Base-by-base conservation (phyloP, 2,113 vertebrate genomes). In the Todiramphus saurophagus region DNA sequence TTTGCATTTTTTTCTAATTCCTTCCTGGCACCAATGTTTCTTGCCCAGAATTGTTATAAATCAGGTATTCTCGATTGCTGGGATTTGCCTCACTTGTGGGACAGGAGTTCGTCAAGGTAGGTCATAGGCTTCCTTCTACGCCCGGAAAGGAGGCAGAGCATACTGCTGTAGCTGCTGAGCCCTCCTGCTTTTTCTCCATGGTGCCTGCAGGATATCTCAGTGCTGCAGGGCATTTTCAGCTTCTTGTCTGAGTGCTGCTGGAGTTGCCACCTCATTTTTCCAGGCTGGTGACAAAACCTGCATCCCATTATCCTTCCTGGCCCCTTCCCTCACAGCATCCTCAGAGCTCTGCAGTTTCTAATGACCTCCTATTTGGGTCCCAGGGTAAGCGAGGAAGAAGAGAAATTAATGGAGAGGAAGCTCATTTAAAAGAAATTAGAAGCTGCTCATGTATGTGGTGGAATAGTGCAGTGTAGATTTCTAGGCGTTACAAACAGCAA, bases 201-300 rank as follows among this genome's bases (percentile, higher is more conserved):
- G 43, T 13, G n/a, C 50, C 84, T 93, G 83, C 85, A 88, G 79
- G 64, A 90, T 86, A 68, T 73, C 63, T 90, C 41, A 62, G 75
- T 67, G 94, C 95, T 93, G 67, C 79, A 92, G 95, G 92, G 92
- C 83, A 74, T 93, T 94, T 94, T 66, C 75, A 80, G 79, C 70
- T 73, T 30, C 1, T 0, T 83, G 48, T 83, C 83, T 90, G 77
- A 90, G 70, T 23, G 50, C 92, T 93, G 90, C 90, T 90, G 88
- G 70, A 92, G 63, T 83, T 88, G 63, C 83, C 86, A 88, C 68
- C 44, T 97, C 90, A 94, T 93, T 94, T 46, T 93, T 79, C 75
- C 88, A 83, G 75, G 30, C 88, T 77, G 85, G 75, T 83, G 94
- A 90, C 88, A 79, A 92, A 88, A 66, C 70, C 67, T 92, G 88